phyloP scores from a whole-genome alignment of 2,797 vertebrate species.

The Chaenodraco wilsoni region DNA sequence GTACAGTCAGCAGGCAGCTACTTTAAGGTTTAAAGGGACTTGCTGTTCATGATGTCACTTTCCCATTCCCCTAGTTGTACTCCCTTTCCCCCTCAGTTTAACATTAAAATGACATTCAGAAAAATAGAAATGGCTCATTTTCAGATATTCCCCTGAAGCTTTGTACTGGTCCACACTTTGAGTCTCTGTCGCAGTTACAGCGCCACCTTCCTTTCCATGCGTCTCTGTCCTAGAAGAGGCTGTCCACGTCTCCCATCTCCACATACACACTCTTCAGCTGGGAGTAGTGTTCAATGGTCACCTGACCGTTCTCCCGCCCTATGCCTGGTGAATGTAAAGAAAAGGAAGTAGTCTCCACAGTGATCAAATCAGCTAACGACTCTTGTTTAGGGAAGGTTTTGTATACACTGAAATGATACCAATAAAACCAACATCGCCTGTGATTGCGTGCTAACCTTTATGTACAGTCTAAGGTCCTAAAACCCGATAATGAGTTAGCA shows the following conservation, averaged over 20 bases:
- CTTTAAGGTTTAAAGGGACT: too few species aligned
- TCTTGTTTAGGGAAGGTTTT: neutral
- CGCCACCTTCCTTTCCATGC: neutral
- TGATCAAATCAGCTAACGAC: neutral
- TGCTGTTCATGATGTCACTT: neutral
- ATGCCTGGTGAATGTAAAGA: constrained; percentile 85
- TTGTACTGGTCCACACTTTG: constrained; percentile 7
- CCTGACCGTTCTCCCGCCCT: constrained; percentile 94
- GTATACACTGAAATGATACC: neutral
- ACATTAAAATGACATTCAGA: neutral
- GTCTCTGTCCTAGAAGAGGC: constrained; percentile 83
- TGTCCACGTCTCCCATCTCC: constrained; percentile 96
- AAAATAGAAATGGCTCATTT: neutral
- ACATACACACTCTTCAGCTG: constrained; percentile 96
- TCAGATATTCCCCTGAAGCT: neutral
- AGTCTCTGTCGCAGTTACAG: constrained; percentile 17
- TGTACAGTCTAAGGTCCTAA: too few species aligned
- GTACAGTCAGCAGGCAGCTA: too few species aligned
- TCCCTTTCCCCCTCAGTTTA: too few species aligned
- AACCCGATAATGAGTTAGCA: too few species aligned
- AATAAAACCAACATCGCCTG: neutral
- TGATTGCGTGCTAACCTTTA: too few species aligned
- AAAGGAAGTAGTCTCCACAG: neutral
- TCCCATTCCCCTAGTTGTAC: too few species aligned
- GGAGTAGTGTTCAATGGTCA: constrained; percentile 91